Conservation (phyloP, 2,113 vertebrate genomes). For the Poicephalus meyeri region DNA sequence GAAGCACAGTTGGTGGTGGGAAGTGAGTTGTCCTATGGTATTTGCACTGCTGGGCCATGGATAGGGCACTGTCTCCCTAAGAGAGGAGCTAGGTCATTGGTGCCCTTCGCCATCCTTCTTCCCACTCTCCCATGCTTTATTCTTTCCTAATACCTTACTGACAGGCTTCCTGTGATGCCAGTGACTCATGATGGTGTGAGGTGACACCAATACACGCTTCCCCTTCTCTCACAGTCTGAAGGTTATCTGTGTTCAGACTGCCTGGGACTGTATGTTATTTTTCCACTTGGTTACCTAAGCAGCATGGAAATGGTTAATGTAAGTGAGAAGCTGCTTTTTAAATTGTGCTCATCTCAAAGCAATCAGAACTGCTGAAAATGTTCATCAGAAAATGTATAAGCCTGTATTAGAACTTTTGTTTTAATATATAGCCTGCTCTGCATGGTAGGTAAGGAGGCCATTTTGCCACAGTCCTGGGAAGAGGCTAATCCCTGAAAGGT, state of each 20-base stretch:
- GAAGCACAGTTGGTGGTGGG: neutral
- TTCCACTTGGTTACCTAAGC: neutral
- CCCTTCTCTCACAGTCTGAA: neutral
- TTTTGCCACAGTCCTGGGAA: neutral
- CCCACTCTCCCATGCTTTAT: neutral
- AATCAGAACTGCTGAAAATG: neutral
- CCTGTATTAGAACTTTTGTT: neutral
- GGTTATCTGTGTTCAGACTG: neutral
- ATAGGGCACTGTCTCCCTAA: neutral
- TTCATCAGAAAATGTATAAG: neutral
- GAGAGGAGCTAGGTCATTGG: neutral
- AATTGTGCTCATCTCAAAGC: neutral
- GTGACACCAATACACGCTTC: neutral
- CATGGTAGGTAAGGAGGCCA: neutral
- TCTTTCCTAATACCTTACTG: neutral
- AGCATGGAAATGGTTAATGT: neutral
- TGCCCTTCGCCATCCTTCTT: neutral
- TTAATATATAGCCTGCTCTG: neutral
- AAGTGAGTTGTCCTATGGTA: neutral
- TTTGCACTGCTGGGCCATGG: neutral
- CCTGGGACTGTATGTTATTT: neutral
- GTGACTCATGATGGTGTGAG: rapidly evolving
- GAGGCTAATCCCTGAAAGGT: neutral
- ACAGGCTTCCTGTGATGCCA: neutral
- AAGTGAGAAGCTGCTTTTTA: neutral